Evolutionary conservation across 2,797 vertebrate genomes (phyloP).

Genomic region (Atherinosoma microstoma): DNA sequence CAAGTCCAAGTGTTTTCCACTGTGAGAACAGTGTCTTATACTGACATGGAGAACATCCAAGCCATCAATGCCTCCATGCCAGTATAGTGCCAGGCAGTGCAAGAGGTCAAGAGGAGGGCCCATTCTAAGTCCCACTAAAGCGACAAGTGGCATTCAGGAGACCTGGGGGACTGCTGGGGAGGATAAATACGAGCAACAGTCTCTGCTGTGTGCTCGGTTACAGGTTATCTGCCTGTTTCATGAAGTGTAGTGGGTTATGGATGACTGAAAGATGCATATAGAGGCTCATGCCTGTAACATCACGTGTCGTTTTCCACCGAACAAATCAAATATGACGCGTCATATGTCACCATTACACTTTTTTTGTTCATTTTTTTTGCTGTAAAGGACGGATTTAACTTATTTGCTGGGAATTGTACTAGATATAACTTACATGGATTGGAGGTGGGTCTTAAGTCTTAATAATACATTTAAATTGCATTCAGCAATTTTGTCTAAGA

Average conservation of each 20-base stretch:
- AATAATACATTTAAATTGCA: conserved; percentile 81
- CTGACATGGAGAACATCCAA: conserved; percentile 89
- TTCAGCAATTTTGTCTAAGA: conserved; percentile 75
- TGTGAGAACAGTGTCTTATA: conserved; percentile 69
- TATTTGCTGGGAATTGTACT: conserved; percentile 80
- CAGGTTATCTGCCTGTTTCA: conserved; percentile 41
- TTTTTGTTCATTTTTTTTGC: conserved; percentile 77
- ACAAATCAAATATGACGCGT: conserved; percentile 66
- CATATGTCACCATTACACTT: conserved; percentile 68
- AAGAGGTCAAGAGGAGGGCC: conserved; percentile 75
- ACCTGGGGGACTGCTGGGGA: conserved; percentile 13
- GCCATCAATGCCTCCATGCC: conserved; percentile 83
- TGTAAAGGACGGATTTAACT: conserved; percentile 80
- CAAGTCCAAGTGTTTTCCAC: conserved; percentile 53
- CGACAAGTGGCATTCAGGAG: conserved; percentile 85
- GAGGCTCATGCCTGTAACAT: conserved; percentile 62
- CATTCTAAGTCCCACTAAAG: conserved; percentile 80
- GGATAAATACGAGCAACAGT: conserved; percentile 10
- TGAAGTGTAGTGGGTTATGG: conserved; percentile 44
- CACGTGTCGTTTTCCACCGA: conserved; percentile 68
- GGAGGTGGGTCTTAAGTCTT: conserved; percentile 85
- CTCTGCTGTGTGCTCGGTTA: conserved; percentile 37
- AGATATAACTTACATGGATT: conserved; percentile 70
- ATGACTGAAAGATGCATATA: conserved; percentile 83
- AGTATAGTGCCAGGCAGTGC: conserved; percentile 82